Conservation (phyloP, 2,113 vertebrate species). For the Rynchops niger region DNA sequence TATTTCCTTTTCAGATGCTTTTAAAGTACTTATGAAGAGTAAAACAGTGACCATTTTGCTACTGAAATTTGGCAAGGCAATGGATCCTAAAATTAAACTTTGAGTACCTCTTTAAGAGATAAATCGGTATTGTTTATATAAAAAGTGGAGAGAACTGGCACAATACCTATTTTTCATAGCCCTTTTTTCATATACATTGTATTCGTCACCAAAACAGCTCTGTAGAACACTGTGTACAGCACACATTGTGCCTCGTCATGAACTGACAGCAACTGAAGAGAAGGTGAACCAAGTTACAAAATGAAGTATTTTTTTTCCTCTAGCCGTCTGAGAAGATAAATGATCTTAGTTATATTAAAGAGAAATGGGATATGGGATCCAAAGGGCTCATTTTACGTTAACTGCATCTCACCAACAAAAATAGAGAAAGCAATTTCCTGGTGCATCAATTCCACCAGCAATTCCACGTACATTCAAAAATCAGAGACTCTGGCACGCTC, state of each 20-base stretch:
- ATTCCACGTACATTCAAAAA: not conserved
- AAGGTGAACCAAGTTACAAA: constrained; percentile 42
- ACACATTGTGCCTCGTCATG: constrained; percentile 38
- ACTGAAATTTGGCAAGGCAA: not conserved
- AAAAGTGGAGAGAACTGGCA: not conserved
- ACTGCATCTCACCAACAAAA: constrained; percentile 19
- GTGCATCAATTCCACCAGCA: not conserved
- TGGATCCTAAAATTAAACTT: not conserved
- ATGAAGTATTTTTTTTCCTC: not conserved
- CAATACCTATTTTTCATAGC: not conserved
- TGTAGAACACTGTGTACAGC: constrained; percentile 26
- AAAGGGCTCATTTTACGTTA: not conserved
- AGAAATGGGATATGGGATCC: not conserved
- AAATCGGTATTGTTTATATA: not conserved
- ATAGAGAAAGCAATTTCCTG: constrained; percentile 33
- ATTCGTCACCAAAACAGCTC: constrained; percentile 32
- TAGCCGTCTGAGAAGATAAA: not conserved
- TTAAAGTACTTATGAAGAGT: not conserved
- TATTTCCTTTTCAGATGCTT: not conserved
- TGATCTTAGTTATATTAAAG: constrained; percentile 18
- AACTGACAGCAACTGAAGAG: not conserved
- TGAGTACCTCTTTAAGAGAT: not conserved
- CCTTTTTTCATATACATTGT: not conserved
- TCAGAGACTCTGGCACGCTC: rapidly evolving
- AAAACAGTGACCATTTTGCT: not conserved